A percentile compares a stretch with the other conserved stretches of the same genome.
Evolutionary conservation across 2,888 invertebrate genomes (phyloP).

Genomic region (Herminia tarsipennalis): DNA sequence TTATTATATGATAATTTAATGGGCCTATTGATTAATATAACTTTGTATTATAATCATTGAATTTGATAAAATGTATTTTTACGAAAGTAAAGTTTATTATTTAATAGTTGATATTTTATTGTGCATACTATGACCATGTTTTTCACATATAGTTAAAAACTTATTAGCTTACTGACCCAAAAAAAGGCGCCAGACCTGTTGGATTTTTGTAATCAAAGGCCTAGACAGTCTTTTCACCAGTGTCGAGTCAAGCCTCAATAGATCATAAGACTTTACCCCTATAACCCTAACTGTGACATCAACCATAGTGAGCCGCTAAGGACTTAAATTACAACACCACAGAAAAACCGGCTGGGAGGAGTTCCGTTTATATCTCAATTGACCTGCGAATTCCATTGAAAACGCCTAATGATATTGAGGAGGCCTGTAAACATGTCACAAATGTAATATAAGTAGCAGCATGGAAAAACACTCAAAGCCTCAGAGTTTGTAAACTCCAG

Average conservation of each 20-base stretch:
- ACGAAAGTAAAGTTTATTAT: too few species aligned
- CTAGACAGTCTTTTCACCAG: neutral
- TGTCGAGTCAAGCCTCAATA: neutral
- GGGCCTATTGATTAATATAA: too few species aligned
- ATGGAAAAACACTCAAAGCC: neutral
- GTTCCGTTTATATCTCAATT: neutral
- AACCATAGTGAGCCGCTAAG: neutral
- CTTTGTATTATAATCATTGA: too few species aligned
- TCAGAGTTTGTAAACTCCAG: neutral
- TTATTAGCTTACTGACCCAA: neutral
- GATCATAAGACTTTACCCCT: constrained; percentile 1
- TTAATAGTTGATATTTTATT: too few species aligned
- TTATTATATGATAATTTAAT: too few species aligned
- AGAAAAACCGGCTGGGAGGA: neutral
- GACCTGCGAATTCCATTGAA: neutral
- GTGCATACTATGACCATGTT: too few species aligned
- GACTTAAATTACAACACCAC: neutral
- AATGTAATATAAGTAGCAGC: neutral
- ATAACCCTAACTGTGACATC: neutral
- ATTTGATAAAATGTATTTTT: too few species aligned
- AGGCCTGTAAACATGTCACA: neutral
- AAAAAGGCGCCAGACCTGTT: neutral
- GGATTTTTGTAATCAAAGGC: neutral
- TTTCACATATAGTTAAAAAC: too few species aligned
- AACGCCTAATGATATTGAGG: neutral